Percentiles rank a stretch among this genome's conserved stretches.
phyloP scores from a whole-genome alignment of 2,888 invertebrate species.

The Anticlea derivata region DNA sequence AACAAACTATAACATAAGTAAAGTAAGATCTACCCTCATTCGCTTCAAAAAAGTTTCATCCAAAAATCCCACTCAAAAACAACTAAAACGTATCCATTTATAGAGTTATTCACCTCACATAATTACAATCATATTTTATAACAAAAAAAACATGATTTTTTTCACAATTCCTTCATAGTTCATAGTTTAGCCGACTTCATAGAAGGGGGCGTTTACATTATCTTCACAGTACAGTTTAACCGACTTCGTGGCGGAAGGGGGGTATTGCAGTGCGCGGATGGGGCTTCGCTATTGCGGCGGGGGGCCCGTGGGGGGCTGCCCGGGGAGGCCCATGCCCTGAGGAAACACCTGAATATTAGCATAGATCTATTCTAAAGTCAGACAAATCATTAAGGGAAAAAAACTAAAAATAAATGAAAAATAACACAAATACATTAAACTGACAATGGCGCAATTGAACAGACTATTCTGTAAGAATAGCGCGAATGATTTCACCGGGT shows the following conservation, averaged over 20 bases:
- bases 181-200: background rate
- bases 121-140: no score
- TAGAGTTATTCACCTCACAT: no score
- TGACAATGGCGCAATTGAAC: no score
- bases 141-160: background rate
- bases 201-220: no score
- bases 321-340: conserved; percentile 76
- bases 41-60: no score
- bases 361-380: conserved; percentile 21
- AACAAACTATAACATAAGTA: no score
- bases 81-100: no score
- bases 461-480: no score
- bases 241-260: background rate
- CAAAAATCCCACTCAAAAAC: no score
- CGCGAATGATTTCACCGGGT: no score
- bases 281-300: conserved; percentile 77
- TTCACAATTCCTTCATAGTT: background rate
- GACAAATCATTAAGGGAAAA: background rate
- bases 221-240: background rate
- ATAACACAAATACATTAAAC: background rate
- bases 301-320: conserved; percentile 69
- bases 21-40: no score
- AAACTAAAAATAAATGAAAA: conserved; percentile 3
- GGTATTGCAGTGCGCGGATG: conserved; percentile 46
- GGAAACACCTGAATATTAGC: conserved; percentile 15